Evolutionary conservation across 2,113 vertebrate species (phyloP).

Genomic region (Rhinolophus ferrumequinum): DNA sequence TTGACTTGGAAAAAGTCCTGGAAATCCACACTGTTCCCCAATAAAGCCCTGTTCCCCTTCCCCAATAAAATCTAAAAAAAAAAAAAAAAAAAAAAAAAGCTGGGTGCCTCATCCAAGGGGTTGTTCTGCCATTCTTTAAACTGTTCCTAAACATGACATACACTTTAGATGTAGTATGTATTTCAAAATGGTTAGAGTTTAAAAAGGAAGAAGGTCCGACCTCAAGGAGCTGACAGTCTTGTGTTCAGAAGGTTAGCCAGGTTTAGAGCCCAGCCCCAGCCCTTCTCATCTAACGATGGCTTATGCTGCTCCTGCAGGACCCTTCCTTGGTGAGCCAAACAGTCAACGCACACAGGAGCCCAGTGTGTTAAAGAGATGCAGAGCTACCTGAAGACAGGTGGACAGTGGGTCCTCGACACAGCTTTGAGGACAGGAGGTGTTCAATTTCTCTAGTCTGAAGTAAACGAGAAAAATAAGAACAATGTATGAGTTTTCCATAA

Average conservation of each 20-base stretch:
- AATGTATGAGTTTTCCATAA: background rate
- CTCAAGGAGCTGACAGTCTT: background rate
- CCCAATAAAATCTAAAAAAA: too few species aligned
- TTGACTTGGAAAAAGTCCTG: too few species aligned
- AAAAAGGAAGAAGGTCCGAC: background rate
- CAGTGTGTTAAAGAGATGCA: background rate
- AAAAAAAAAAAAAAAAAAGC: too few species aligned
- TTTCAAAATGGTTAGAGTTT: background rate
- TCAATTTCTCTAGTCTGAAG: background rate
- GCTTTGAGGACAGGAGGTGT: background rate
- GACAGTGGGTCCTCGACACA: background rate
- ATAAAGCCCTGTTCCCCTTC: too few species aligned
- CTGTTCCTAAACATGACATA: background rate
- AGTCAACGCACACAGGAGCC: background rate
- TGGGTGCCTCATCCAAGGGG: too few species aligned
- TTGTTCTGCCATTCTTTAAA: background rate
- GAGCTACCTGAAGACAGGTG: background rate
- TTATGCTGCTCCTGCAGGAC: background rate
- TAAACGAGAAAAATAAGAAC: background rate
- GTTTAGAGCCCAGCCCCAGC: background rate
- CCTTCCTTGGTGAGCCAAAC: background rate
- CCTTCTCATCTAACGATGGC: background rate
- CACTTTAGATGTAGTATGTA: background rate
- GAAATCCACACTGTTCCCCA: too few species aligned
- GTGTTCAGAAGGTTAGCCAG: background rate